Conservation (phyloP, 1,140 invertebrate species). For the Bombus ignitus region DNA sequence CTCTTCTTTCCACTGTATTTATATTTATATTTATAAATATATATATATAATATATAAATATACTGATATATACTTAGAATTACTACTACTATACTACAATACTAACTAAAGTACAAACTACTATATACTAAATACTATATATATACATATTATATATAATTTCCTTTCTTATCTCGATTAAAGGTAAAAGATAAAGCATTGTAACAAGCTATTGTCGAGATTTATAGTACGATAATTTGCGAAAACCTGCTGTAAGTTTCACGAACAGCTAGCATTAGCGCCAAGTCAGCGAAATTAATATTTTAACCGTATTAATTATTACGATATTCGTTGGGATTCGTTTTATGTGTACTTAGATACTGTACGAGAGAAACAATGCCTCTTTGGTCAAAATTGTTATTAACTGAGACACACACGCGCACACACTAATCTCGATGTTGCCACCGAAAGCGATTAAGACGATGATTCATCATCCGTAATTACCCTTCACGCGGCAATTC, state of each 20-base stretch:
- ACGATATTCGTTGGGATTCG: background rate
- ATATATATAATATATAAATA: too few species aligned
- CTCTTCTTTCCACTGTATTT: too few species aligned
- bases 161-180: background rate
- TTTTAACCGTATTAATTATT: slow-evolving; percentile 23
- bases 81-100: too few species aligned
- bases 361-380: background rate
- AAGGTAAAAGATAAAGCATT: background rate
- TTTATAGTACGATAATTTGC: slow-evolving; percentile 47
- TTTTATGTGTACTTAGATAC: background rate
- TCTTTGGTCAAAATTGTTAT: slow-evolving; percentile 26
- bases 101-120: too few species aligned
- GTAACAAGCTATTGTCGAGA: slow-evolving; percentile 24
- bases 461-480: slow-evolving; percentile 37
- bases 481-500: slow-evolving; percentile 14
- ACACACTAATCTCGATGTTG: slow-evolving; percentile 9
- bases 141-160: too few species aligned
- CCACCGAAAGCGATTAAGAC: slow-evolving; percentile 20
- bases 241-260: background rate
- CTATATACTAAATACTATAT: too few species aligned
- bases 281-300: slow-evolving; percentile 31
- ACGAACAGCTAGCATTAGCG: slow-evolving; percentile 13
- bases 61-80: too few species aligned
- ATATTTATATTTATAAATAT: too few species aligned
- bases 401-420: background rate